A percentile compares a stretch with the other conserved stretches of the same genome.
Evolutionary conservation across 1,140 invertebrate species (phyloP).

Genomic region (Littorina saxatilis): DNA sequence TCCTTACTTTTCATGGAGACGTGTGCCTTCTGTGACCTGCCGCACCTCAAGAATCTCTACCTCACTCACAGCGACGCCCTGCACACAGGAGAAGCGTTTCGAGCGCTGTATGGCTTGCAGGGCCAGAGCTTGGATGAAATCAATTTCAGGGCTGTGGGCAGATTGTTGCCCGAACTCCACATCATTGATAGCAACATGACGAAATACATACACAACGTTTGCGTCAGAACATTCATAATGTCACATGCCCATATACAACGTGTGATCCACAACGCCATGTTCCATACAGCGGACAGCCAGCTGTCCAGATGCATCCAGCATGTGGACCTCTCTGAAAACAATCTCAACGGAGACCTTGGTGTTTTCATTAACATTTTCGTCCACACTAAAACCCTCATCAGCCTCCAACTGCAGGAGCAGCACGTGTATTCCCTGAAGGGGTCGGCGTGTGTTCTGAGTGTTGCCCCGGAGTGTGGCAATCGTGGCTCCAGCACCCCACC

Average conservation of each 20-base stretch:
- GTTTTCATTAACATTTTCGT: background rate
- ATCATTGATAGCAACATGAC: background rate
- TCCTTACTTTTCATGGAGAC: background rate
- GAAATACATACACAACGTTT: background rate
- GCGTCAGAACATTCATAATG: background rate
- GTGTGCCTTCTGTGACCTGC: conserved; percentile 12
- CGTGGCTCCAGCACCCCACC: background rate
- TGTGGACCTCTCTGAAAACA: conserved; percentile 5
- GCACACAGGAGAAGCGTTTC: background rate
- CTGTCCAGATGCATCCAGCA: background rate
- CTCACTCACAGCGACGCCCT: background rate
- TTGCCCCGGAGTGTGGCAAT: background rate
- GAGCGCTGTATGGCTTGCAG: background rate
- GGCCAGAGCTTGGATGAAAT: conserved; percentile 6
- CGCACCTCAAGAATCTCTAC: background rate
- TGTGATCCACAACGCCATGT: background rate
- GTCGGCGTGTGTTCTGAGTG: background rate
- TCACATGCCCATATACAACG: background rate
- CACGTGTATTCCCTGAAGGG: background rate
- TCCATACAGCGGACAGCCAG: background rate
- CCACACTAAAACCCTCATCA: background rate
- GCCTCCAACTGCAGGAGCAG: background rate
- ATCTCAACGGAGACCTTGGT: background rate
- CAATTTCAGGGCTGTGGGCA: background rate
- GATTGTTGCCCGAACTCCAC: too few relatives aligned